phyloP scores from a whole-genome alignment of 2,113 vertebrate genomes.

The Apteryx mantelli region DNA sequence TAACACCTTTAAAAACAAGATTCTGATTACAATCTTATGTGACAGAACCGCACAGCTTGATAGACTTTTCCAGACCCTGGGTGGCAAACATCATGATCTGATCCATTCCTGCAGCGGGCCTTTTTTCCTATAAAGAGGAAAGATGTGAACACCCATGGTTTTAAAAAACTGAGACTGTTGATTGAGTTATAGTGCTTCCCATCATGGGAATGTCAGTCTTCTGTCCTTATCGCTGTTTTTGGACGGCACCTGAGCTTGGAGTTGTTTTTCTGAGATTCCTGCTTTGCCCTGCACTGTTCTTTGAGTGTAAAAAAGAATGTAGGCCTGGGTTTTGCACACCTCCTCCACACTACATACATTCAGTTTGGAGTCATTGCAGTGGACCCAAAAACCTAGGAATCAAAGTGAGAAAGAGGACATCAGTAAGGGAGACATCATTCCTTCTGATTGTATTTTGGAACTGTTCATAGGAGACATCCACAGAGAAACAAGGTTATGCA shows the following conservation, averaged over 20 bases:
- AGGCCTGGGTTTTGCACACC: constrained; percentile 99
- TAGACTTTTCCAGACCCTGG: constrained; percentile 23
- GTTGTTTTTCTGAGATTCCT: constrained; percentile 78
- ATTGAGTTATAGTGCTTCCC: constrained; percentile 32
- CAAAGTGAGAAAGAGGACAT: constrained; percentile 43
- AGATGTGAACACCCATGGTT: constrained; percentile 4
- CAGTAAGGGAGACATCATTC: background rate
- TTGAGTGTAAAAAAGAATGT: constrained; percentile 99
- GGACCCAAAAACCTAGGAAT: constrained; percentile 96
- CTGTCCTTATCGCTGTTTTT: constrained; percentile 69
- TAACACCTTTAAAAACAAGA: constrained; percentile 8
- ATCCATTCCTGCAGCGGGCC: constrained; percentile 55
- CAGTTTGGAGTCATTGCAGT: constrained; percentile 99
- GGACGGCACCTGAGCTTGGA: constrained; percentile 82
- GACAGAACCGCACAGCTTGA: constrained; percentile 27
- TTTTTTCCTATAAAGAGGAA: constrained; percentile 39
- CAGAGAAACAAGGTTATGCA: background rate
- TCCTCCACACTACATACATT: constrained; percentile 99
- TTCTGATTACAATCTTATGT: constrained; percentile 23
- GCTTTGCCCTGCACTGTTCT: constrained; percentile 87
- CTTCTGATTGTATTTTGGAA: background rate
- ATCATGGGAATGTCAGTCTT: constrained; percentile 64
- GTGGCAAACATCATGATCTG: background rate
- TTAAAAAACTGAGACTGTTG: constrained; percentile 12
- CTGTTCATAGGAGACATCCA: background rate